Conservation (phyloP, 2,888 invertebrate species). For the Nesidiocoris tenuis region DNA sequence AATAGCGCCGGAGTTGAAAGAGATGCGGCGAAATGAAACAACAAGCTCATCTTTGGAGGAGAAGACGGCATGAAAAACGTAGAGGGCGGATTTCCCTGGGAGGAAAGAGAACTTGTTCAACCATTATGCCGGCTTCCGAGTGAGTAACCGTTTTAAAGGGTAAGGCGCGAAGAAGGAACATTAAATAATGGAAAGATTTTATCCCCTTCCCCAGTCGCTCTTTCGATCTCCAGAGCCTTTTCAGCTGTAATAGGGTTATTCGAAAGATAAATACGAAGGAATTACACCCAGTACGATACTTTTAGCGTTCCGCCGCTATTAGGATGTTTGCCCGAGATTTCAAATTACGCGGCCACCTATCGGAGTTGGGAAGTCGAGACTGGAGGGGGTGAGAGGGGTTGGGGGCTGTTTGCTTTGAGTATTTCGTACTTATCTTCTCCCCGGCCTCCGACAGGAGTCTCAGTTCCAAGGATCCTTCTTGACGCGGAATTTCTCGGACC, state of each 20-base stretch:
- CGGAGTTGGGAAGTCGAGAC: too few species aligned
- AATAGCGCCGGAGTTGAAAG: neutral
- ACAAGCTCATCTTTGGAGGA: neutral
- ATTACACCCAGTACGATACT: constrained; percentile 25
- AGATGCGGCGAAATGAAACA: neutral
- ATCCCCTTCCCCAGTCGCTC: neutral
- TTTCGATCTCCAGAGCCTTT: constrained; percentile 6
- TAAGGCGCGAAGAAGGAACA: constrained; percentile 15
- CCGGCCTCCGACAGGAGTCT: too few species aligned
- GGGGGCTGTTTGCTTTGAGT: neutral
- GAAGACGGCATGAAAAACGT: constrained; percentile 1
- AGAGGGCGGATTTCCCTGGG: constrained; percentile 8
- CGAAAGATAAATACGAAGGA: constrained; percentile 32
- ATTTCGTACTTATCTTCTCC: neutral
- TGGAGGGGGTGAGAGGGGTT: neutral
- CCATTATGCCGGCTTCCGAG: constrained; percentile 37
- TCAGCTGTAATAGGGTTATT: constrained; percentile 24
- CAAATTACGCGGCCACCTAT: neutral
- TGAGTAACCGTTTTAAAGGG: constrained; percentile 33
- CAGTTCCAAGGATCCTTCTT: too few species aligned
- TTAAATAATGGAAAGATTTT: constrained; percentile 35
- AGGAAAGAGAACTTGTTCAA: constrained; percentile 22
- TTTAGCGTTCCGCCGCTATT: constrained; percentile 8
- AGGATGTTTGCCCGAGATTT: constrained; percentile 4
- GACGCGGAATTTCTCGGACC: too few species aligned